phyloP scores from a whole-genome alignment of 2,113 vertebrate species.

The Ascaphus truei region DNA sequence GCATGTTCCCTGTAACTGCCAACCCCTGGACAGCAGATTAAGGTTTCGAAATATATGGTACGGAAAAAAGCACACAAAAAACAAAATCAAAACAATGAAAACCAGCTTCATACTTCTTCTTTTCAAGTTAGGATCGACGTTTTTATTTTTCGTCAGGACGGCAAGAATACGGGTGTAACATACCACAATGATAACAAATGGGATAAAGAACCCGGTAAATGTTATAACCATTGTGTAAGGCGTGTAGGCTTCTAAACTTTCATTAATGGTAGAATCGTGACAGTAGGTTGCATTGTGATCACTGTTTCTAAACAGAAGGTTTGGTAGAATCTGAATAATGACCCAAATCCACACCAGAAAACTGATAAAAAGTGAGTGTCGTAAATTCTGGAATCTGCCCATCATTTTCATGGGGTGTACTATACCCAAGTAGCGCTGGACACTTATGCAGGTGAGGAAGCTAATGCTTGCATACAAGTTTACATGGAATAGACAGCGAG shows the following conservation, averaged over 20 bases:
- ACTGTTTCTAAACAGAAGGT: slow-evolving; percentile 60
- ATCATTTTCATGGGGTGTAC: slow-evolving; percentile 64
- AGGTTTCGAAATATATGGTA: slow-evolving; percentile 70
- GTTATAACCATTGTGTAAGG: slow-evolving; percentile 59
- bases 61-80: slow-evolving; percentile 71
- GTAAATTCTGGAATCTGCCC: slow-evolving; percentile 49
- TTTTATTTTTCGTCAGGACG: slow-evolving; percentile 49
- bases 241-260: slow-evolving; percentile 45
- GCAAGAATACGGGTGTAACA: slow-evolving; percentile 68
- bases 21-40: slow-evolving; percentile 59
- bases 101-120: slow-evolving; percentile 59
- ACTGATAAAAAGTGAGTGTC: slow-evolving; percentile 41
- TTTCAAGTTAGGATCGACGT: slow-evolving; percentile 48
- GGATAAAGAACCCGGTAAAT: slow-evolving; percentile 60
- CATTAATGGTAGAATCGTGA: slow-evolving; percentile 46
- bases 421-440: slow-evolving; percentile 75
- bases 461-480: slow-evolving; percentile 78
- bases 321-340: slow-evolving; percentile 54
- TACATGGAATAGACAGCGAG: slow-evolving; percentile 67
- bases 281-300: rapidly evolving
- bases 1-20: slow-evolving; percentile 40
- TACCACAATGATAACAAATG: slow-evolving; percentile 61
- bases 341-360: slow-evolving; percentile 61
- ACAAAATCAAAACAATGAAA: slow-evolving; percentile 64
- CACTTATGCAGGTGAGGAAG: slow-evolving; percentile 77